Conservation (phyloP, 2,797 vertebrate species). For the Aythya fuligula region DNA sequence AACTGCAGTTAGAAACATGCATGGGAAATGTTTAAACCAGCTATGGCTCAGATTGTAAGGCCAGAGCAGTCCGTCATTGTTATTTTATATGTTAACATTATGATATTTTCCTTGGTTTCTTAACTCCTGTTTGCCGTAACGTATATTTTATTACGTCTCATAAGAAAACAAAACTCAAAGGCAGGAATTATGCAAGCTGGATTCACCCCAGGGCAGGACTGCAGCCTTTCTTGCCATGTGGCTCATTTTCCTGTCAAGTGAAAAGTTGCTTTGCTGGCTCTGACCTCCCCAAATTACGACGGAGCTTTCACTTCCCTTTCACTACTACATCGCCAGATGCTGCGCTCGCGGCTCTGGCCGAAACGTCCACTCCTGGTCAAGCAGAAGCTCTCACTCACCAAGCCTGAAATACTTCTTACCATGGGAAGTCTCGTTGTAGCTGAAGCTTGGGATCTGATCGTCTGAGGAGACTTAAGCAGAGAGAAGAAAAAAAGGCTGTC, state of each 20-base stretch:
- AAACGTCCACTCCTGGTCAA: neutral
- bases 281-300: accelerated
- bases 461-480: neutral
- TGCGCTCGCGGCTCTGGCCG: accelerated
- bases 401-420: constrained; percentile 41
- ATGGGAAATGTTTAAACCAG: accelerated
- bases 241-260: accelerated
- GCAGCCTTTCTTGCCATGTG: accelerated
- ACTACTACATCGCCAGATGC: neutral
- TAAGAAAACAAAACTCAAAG: neutral
- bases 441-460: neutral
- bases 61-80: accelerated
- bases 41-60: accelerated
- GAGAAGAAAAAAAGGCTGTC: neutral
- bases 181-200: accelerated
- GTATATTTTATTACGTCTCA: accelerated
- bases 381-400: neutral
- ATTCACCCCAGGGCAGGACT: accelerated
- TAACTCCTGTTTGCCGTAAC: accelerated
- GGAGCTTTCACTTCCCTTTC: neutral
- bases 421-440: constrained; percentile 60
- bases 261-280: neutral
- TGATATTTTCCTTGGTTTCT: accelerated
- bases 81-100: accelerated
- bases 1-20: accelerated